Conservation (phyloP, 2,113 vertebrate species). For the Sterna hirundo region DNA sequence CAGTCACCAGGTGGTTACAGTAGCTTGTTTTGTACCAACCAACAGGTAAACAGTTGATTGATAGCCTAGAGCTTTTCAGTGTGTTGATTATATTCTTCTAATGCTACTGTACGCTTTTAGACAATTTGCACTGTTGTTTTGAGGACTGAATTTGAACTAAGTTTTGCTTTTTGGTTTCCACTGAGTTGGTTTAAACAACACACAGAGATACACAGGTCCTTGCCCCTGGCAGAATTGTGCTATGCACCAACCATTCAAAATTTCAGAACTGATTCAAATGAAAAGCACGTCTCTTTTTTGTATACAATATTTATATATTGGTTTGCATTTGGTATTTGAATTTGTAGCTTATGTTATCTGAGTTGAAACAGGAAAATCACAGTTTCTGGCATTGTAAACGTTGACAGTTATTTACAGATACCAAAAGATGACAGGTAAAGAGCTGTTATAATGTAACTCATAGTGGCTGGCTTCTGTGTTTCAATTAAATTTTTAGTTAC, state of each 20-base stretch:
- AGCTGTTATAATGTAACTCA: background rate
- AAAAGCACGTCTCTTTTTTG: background rate
- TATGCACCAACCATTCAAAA: background rate
- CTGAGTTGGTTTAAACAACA: background rate
- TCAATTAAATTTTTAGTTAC: background rate
- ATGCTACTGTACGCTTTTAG: background rate
- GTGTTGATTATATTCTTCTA: background rate
- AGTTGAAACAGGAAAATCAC: background rate
- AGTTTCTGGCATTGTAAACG: background rate
- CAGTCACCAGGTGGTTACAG: background rate
- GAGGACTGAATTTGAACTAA: background rate
- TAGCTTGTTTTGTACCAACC: background rate
- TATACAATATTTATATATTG: background rate
- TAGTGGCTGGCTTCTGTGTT: background rate
- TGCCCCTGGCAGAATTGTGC: background rate
- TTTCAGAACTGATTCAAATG: background rate
- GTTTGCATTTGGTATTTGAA: background rate
- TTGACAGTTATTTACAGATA: background rate
- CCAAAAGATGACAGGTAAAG: background rate
- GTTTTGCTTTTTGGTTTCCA: background rate
- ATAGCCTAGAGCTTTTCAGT: background rate
- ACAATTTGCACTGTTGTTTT: background rate
- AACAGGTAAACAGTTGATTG: background rate
- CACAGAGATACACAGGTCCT: rapidly evolving
- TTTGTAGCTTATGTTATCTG: background rate